Conservation (phyloP, 2,888 invertebrate genomes). For the Trichogramma dendrolimi region DNA sequence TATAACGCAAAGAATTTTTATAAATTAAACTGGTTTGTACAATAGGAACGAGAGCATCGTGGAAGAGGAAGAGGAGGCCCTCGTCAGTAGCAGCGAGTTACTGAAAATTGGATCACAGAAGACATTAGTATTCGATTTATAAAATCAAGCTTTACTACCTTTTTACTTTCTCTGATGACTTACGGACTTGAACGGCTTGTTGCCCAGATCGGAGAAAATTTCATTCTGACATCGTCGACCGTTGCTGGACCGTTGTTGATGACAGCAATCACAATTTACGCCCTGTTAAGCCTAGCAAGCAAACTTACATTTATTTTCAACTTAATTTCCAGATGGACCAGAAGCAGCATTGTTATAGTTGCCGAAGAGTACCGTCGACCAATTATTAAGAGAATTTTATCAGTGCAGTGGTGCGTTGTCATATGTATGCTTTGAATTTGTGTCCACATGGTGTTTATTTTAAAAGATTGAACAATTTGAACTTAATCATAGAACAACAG, state of each 20-base stretch:
- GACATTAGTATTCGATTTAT: slow-evolving; percentile 29
- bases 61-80: slow-evolving; percentile 47
- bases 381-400: slow-evolving; percentile 20
- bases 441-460: slow-evolving; percentile 41
- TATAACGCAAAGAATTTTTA: no score
- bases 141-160: slow-evolving; percentile 25
- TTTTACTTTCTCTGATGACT: slow-evolving; percentile 42
- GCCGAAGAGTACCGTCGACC: slow-evolving; percentile 17
- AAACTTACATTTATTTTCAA: slow-evolving; percentile 39
- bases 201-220: slow-evolving; percentile 32
- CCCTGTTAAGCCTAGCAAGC: slow-evolving; percentile 42
- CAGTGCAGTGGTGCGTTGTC: slow-evolving; percentile 28
- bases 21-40: slow-evolving; percentile 9
- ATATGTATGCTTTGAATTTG: slow-evolving; percentile 28
- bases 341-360: slow-evolving; percentile 13
- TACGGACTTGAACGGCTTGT: slow-evolving; percentile 34
- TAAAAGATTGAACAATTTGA: slow-evolving; percentile 44
- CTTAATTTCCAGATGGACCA: slow-evolving; percentile 23
- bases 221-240: slow-evolving; percentile 33
- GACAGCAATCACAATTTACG: slow-evolving; percentile 43
- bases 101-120: slow-evolving; percentile 36
- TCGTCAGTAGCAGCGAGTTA: slow-evolving; percentile 49
- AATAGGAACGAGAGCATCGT: slow-evolving; percentile 43
- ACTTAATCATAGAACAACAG: slow-evolving; percentile 27
- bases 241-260: slow-evolving; percentile 29